Conservation (phyloP, 2,888 invertebrate genomes). For the Epirrita christyi region DNA sequence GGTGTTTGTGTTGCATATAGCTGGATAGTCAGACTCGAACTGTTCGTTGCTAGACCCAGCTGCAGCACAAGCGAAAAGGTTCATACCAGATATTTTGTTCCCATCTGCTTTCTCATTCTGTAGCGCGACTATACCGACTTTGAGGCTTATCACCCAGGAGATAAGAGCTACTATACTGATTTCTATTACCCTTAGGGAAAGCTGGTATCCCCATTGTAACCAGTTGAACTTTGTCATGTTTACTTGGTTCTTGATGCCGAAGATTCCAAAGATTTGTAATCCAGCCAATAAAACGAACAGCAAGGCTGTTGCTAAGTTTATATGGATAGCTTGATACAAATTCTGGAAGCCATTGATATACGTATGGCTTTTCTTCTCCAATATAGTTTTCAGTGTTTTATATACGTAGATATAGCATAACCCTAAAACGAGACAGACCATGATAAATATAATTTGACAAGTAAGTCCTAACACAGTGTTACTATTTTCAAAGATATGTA, state of each 20-base stretch:
- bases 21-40: slow-evolving; percentile 93
- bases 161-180: slow-evolving; percentile 94
- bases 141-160: slow-evolving; percentile 94
- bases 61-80: slow-evolving; percentile 92
- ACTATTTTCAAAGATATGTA: slow-evolving; percentile 91
- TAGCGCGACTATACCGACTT: slow-evolving; percentile 83
- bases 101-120: slow-evolving; percentile 90
- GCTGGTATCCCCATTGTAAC: slow-evolving; percentile 97
- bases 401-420: slow-evolving; percentile 94
- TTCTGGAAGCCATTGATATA: slow-evolving; percentile 92
- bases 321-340: slow-evolving; percentile 94
- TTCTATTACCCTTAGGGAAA: slow-evolving; percentile 93
- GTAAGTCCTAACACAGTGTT: slow-evolving; percentile 87
- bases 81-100: slow-evolving; percentile 89
- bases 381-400: slow-evolving; percentile 89
- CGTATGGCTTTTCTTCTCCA: slow-evolving; percentile 91
- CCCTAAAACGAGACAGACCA: slow-evolving; percentile 93
- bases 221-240: slow-evolving; percentile 90
- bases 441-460: slow-evolving; percentile 93
- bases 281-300: slow-evolving; percentile 93
- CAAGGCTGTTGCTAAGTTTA: slow-evolving; percentile 94
- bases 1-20: slow-evolving; percentile 93
- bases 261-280: slow-evolving; percentile 92
- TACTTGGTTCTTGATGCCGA: slow-evolving; percentile 76
- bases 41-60: slow-evolving; percentile 94